Conservation (phyloP, 2,888 invertebrate species). For the Leptinotarsa rubiginosa region DNA sequence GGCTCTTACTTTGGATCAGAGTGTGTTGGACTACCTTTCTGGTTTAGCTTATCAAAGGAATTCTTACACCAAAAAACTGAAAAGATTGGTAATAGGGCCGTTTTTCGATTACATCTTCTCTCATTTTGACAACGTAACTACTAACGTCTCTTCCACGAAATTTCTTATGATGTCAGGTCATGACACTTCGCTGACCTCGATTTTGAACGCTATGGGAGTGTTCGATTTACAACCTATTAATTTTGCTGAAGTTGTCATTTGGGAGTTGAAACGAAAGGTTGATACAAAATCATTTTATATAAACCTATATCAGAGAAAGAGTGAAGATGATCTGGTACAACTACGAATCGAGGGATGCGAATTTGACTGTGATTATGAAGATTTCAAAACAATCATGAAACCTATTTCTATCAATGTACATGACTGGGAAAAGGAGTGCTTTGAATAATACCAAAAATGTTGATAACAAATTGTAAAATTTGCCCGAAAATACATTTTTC, state of each 20-base stretch:
- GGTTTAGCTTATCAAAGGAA: constrained; percentile 70
- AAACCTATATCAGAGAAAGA: constrained; percentile 74
- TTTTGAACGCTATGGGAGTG: constrained; percentile 78
- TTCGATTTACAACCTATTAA: constrained; percentile 77
- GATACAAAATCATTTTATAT: constrained; percentile 53
- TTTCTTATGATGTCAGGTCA: constrained; percentile 83
- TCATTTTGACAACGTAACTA: constrained; percentile 68
- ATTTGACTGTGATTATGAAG: constrained; percentile 72
- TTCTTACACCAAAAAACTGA: constrained; percentile 70
- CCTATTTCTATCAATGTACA: constrained; percentile 69
- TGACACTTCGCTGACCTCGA: constrained; percentile 80
- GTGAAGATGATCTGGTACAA: constrained; percentile 69
- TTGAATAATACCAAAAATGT: neutral
- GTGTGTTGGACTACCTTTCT: constrained; percentile 69
- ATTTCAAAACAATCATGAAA: constrained; percentile 71
- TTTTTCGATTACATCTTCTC: constrained; percentile 76
- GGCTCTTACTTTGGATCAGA: constrained; percentile 13
- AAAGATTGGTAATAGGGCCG: constrained; percentile 73
- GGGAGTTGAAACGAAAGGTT: constrained; percentile 73
- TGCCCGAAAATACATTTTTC: no score
- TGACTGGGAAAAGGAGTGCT: constrained; percentile 77
- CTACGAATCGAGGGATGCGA: constrained; percentile 76
- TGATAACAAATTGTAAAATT: no score
- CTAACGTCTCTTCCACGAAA: constrained; percentile 60
- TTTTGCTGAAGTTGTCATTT: constrained; percentile 76